Evolutionary conservation across 2,888 invertebrate species (phyloP).

Genomic region (Siphlonurus alternatus): DNA sequence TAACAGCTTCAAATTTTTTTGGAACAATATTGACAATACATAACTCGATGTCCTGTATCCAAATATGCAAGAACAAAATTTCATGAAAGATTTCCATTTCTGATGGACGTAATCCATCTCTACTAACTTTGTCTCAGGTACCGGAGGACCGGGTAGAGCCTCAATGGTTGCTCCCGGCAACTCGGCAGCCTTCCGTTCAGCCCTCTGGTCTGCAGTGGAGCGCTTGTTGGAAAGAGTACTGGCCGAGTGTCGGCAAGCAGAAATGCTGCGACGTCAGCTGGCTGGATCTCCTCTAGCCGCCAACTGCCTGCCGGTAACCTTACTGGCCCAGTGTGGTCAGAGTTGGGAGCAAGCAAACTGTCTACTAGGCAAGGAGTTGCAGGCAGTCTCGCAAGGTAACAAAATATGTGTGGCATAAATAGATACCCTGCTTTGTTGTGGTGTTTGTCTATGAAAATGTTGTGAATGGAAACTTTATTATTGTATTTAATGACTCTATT

Average conservation of each 20-base stretch:
- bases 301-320: not conserved
- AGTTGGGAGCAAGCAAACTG: slow-evolving; percentile 22
- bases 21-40: no score
- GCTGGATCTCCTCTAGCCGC: not conserved
- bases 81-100: no score
- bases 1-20: no score
- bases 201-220: slow-evolving; percentile 81
- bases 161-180: slow-evolving; percentile 37
- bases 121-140: no score
- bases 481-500: no score
- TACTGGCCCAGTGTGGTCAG: slow-evolving; percentile 27
- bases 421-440: no score
- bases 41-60: no score
- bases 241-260: slow-evolving; percentile 50
- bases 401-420: no score
- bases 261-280: slow-evolving; percentile 1
- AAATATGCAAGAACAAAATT: no score
- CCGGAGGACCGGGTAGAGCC: slow-evolving; percentile 37
- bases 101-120: no score
- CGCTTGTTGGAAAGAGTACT: slow-evolving; percentile 62
- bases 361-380: not conserved
- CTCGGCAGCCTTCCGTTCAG: slow-evolving; percentile 38
- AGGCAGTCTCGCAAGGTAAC: not conserved
- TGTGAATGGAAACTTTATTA: no score
- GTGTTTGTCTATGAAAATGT: no score